phyloP scores from a whole-genome alignment of 2,797 vertebrate genomes.

The Champsocephalus esox region DNA sequence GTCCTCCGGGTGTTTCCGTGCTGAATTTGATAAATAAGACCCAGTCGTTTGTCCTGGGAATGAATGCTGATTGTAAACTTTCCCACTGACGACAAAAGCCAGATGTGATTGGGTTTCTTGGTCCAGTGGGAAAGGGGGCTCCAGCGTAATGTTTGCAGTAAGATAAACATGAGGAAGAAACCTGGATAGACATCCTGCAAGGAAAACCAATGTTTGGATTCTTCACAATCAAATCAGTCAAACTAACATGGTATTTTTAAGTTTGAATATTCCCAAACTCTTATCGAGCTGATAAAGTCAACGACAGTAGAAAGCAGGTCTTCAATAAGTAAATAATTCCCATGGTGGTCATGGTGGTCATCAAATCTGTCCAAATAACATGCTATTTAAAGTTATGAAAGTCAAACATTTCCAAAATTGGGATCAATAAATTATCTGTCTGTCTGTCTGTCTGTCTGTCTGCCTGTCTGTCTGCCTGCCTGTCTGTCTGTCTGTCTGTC shows the following conservation, averaged over 20 bases:
- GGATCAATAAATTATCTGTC: too few species aligned
- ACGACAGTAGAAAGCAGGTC: conserved; percentile 9
- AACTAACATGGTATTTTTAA: background rate
- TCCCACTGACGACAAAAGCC: background rate
- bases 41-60: background rate
- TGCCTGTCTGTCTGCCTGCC: too few species aligned
- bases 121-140: background rate
- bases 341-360: too few species aligned
- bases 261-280: background rate
- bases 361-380: too few species aligned
- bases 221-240: background rate
- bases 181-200: background rate
- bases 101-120: background rate
- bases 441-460: too few species aligned
- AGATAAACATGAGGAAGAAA: background rate
- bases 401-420: too few species aligned
- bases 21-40: too few species aligned
- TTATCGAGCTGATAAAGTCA: conserved; percentile 9
- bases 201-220: background rate
- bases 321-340: background rate
- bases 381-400: too few species aligned
- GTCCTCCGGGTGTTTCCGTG: too few species aligned
- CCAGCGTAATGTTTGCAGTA: too few species aligned
- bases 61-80: conserved; percentile 4
- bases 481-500: too few species aligned